Base-by-base conservation (phyloP, 2,888 invertebrate species). In the Coelopa pilipes region DNA sequence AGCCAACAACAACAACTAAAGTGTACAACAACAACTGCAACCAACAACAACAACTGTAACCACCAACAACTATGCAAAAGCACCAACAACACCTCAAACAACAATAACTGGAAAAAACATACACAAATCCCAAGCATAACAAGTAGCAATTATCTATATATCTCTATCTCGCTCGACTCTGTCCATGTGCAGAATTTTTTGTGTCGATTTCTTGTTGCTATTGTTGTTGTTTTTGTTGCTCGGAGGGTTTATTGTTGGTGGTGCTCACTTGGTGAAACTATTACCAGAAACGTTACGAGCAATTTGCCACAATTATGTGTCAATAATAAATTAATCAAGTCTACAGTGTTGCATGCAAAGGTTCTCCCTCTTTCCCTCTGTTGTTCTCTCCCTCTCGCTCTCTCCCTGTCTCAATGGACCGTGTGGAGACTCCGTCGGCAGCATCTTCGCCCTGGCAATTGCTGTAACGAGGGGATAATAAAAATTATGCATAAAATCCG, bases 321-420 rank as follows among this genome's bases (percentile, higher is more conserved):
- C 79, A 79, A 81, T 82, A 82, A 82, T 77, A 81, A 82, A 77
- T 81, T 73, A 78, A 80, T 82, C 78, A 82, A 53, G 50, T 9
- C 70, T 59, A 60, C 60, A 46, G 34, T 71, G 15, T 66, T 71
- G 65, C 66, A 66, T 66, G 66, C 50, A 49, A 53, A 13, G 50
- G 34, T 34, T 34, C 34, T 34, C 34, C 7, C 7, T 34, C 34
- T 34, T 34, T 4, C 7, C 4, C 34, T 7, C 34, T 34, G 34
- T 34, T 34, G 34, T 2, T 34, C 2, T 34, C 2, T 34, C 34
- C 7, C 34, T 7, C 34, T 7, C 34, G 2, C 34, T 34, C 34
- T 34, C 34, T 34, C 34, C 34, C 34, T 4, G 4, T 34, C 34
- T 34, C 34, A 2, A 34, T 34, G 2, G 34, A 34, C 34, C 34